phyloP scores from a whole-genome alignment of 2,113 vertebrate species.

The Uria lomvia region DNA sequence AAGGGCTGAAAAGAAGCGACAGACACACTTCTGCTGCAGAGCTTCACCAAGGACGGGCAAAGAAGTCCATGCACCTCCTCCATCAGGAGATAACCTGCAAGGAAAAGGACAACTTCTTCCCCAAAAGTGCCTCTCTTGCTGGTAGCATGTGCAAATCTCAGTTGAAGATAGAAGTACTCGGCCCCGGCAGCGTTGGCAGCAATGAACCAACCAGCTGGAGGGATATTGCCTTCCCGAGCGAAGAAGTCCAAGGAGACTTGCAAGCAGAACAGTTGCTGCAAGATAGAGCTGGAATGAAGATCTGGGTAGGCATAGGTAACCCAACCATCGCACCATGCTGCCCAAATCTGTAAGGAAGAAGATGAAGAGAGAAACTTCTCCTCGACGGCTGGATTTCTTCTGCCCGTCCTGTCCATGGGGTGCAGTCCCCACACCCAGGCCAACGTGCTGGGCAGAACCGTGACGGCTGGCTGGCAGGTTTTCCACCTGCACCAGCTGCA shows the following conservation, averaged over 20 bases:
- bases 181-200: not conserved
- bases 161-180: not conserved
- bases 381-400: not conserved
- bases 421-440: not conserved
- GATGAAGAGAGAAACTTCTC: not conserved
- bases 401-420: not conserved
- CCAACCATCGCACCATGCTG: fast-evolving
- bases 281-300: not conserved
- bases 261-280: not conserved
- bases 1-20: not conserved
- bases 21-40: not conserved
- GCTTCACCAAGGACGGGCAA: not conserved
- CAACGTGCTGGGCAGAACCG: not conserved
- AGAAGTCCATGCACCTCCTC: fast-evolving
- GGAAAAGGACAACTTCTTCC: not conserved
- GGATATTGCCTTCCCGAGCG: not conserved
- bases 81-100: not conserved
- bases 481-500: not conserved
- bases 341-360: not conserved
- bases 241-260: not conserved
- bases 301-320: not conserved
- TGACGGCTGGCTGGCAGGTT: fast-evolving
- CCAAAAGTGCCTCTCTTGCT: not conserved
- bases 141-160: not conserved
- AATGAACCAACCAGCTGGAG: not conserved